Percentiles rank a stretch among this genome's conserved stretches.
These are phyloP conservation scores for Meloidogyne exigua DNA, from an alignment of 1,140 invertebrate genomes.

Conservation along the genomic window DNA sequence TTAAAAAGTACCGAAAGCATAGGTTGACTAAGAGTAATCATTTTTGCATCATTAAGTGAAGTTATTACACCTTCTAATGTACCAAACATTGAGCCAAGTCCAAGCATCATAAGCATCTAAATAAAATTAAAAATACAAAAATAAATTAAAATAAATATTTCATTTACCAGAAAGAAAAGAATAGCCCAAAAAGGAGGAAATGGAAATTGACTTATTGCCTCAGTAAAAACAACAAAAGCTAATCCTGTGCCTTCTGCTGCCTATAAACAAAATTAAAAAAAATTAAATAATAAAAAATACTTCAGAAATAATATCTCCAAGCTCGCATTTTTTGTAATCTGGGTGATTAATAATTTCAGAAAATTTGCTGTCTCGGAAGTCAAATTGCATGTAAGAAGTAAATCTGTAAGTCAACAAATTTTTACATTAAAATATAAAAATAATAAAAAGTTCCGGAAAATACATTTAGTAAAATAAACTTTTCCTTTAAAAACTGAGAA, in stretches of 20 bases:
- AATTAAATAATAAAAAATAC: constrained; percentile 27
- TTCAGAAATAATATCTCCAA: constrained; percentile 51
- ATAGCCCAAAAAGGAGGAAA: constrained; percentile 86
- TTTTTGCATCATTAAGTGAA: constrained; percentile 85
- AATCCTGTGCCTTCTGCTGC: constrained; percentile 88
- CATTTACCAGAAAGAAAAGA: constrained; percentile 77
- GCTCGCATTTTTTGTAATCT: constrained; percentile 50
- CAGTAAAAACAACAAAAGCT: constrained; percentile 86
- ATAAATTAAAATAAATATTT: not conserved
- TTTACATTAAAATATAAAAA: not conserved
- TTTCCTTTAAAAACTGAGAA: not conserved
- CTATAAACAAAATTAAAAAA: constrained; percentile 66
- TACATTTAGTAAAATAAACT: not conserved
- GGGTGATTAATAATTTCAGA: constrained; percentile 44
- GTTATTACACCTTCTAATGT: constrained; percentile 88
- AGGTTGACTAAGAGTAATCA: constrained; percentile 81
- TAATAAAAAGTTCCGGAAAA: not conserved
- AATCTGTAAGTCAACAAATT: not conserved
- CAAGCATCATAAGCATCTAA: constrained; percentile 80
- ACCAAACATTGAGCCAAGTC: constrained; percentile 85
- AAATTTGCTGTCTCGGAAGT: constrained; percentile 49
- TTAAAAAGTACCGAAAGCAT: constrained; percentile 75
- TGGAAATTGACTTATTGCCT: constrained; percentile 84
- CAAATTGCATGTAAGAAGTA: constrained; percentile 23
- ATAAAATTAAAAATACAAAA: not conserved